Evolutionary conservation across 2,797 vertebrate genomes (phyloP), one percentile per base, ranked within the genome.

Genomic region (Cossypha dichroa): DNA sequence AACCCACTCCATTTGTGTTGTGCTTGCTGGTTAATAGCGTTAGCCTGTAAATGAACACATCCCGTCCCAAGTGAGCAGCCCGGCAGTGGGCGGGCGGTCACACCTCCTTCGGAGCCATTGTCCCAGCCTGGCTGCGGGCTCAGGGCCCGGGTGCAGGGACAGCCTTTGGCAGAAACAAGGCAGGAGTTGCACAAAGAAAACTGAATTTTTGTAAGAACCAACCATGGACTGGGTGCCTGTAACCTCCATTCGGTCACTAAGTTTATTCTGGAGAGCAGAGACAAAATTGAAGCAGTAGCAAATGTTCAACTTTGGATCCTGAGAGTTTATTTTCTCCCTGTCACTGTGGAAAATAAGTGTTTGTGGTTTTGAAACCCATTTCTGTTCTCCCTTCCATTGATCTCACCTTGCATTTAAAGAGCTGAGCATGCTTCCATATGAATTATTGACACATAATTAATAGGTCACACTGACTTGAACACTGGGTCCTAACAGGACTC

Each of bases 21-120:
- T 79, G 75, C 89, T 82, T 59, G 2, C 46, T 85, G 38, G 79
- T 88, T 94, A 78, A 78, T 92, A 84, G 73, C 5, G 45, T 96
- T 88, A 68, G 73, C 88, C 95, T 88, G 92, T 66, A 94, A 96
- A 97, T 96, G 89, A 97, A 78, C 87, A 51, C 62, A 45, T 75
- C 82, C 72, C 43, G 92, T 49, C 73, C 29, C 56, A 91, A 96
- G 73, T 60, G 95, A 94, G 84, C 78, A 68, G 3, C 60, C 58
- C 55, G 5, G 80, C 94, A 79, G 93, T 91, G 91, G 81, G 55
- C 63, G 58, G 85, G 79, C 85, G 40, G 74, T 73, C 90, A 18
- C 87, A 46, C 59, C 70, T 96, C 91, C 85, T 91, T 49, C 36
- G 79, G 87, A 79, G 48, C 45, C 21, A 64, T 94, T 96, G 95